A percentile compares a stretch with the other conserved stretches of the same genome.
Conservation (phyloP, 2,888 invertebrate species). For the Yponomeuta cagnagella region DNA sequence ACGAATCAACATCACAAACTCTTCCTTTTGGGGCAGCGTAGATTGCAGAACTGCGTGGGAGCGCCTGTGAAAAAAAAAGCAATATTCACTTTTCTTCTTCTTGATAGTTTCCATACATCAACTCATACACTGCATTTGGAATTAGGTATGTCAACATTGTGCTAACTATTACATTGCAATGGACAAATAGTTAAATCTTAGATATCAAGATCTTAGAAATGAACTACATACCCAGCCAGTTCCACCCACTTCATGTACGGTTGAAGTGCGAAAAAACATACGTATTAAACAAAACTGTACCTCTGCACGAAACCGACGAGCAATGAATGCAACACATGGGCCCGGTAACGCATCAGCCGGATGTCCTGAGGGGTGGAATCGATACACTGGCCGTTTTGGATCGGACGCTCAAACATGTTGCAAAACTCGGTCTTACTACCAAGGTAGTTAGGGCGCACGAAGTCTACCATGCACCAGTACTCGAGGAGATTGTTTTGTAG, state of each 20-base stretch:
- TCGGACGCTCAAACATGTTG: constrained; percentile 99
- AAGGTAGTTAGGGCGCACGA: constrained; percentile 97
- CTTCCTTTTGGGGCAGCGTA: constrained; percentile 95
- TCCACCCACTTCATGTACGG: no score
- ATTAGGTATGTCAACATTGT: no score
- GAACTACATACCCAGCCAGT: no score
- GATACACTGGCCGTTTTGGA: constrained; percentile 98
- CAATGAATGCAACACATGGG: constrained; percentile 95
- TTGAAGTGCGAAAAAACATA: no score
- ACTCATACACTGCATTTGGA: no score
- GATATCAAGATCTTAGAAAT: no score
- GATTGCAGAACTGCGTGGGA: constrained; percentile 94
- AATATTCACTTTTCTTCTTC: background rate
- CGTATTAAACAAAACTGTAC: constrained; percentile 35
- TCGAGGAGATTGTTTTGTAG: constrained; percentile 97
- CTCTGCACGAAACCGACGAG: constrained; percentile 97
- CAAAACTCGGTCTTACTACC: constrained; percentile 98
- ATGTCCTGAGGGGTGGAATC: constrained; percentile 97
- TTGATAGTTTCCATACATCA: no score
- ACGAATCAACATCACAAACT: constrained; percentile 92
- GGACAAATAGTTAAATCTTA: no score
- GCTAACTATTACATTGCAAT: no score
- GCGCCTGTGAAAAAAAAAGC: constrained; percentile 70
- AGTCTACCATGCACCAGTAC: constrained; percentile 99
- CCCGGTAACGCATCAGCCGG: constrained; percentile 94